Conservation (phyloP, 2,888 invertebrate species). For the Ophion ellenae region DNA sequence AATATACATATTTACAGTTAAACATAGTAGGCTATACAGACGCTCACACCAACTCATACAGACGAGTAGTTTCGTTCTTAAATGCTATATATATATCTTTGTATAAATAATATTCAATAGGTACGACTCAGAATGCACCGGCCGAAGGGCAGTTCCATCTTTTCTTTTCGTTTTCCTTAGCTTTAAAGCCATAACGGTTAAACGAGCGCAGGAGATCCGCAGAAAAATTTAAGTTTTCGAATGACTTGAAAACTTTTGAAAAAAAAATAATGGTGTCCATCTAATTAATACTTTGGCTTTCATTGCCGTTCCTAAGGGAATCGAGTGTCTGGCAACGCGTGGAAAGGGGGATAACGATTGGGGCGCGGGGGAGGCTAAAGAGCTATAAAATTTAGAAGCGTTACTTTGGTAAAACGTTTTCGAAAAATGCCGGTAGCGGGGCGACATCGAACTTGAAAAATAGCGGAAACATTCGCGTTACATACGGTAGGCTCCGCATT, state of each 20-base stretch:
- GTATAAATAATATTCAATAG: slow-evolving; percentile 52
- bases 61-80: slow-evolving; percentile 41
- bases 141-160: slow-evolving; percentile 55
- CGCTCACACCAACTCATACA: slow-evolving; percentile 58
- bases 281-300: neutral
- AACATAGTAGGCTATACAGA: slow-evolving; percentile 69
- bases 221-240: neutral
- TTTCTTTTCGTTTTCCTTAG: neutral
- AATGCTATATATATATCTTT: slow-evolving; percentile 34
- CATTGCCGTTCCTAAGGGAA: neutral
- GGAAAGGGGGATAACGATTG: neutral
- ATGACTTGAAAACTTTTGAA: neutral
- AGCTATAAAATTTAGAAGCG: neutral
- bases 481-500: slow-evolving; percentile 34
- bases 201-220: slow-evolving; percentile 6
- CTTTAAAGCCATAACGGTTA: neutral
- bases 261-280: neutral
- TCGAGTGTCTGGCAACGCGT: neutral
- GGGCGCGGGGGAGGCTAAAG: neutral
- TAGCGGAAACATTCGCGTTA: neutral
- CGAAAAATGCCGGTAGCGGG: neutral
- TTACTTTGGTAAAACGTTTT: neutral
- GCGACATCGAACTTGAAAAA: neutral
- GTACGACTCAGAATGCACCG: slow-evolving; percentile 31
- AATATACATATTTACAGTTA: slow-evolving; percentile 81